Conservation (phyloP, 1,140 invertebrate species). For the Saxidomus purpurata region DNA sequence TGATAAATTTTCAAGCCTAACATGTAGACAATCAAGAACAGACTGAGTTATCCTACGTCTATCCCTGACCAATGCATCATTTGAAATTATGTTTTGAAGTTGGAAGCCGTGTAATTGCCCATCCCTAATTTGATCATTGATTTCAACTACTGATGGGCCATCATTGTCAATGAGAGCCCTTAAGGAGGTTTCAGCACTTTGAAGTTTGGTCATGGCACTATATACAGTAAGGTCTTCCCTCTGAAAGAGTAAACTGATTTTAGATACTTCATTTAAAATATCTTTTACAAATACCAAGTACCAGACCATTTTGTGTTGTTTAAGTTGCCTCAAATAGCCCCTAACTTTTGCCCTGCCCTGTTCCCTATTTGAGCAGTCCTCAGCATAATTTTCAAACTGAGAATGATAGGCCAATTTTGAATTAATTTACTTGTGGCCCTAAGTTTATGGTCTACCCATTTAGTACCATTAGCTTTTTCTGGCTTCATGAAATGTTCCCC, state of each 20-base stretch:
- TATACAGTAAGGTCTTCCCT: conserved; percentile 62
- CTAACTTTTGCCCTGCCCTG: conserved; percentile 17
- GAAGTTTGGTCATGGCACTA: conserved; percentile 57
- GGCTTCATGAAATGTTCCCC: conserved; percentile 20
- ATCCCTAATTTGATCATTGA: conserved; percentile 22
- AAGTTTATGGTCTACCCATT: conserved; percentile 57
- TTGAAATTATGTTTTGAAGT: conserved; percentile 34
- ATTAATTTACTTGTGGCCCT: conserved; percentile 8
- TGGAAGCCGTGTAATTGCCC: conserved; percentile 1
- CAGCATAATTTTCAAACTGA: conserved; percentile 30
- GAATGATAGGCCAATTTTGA: conserved; percentile 21
- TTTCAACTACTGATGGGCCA: neutral
- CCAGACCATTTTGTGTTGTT: conserved; percentile 59
- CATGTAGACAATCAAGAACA: conserved; percentile 23
- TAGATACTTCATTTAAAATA: conserved; percentile 56
- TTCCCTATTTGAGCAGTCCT: neutral
- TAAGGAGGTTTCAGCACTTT: conserved; percentile 36
- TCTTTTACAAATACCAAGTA: conserved; percentile 58
- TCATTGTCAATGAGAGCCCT: conserved; percentile 41
- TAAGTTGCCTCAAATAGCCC: conserved; percentile 8
- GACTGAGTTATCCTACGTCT: neutral
- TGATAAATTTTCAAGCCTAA: conserved; percentile 26
- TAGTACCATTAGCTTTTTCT: conserved; percentile 32
- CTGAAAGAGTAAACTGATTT: conserved; percentile 63
- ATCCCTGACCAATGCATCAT: neutral